Evolutionary conservation across 2,888 invertebrate species (phyloP), one percentile per base, ranked within the genome.

Genomic region (Actias luna): DNA sequence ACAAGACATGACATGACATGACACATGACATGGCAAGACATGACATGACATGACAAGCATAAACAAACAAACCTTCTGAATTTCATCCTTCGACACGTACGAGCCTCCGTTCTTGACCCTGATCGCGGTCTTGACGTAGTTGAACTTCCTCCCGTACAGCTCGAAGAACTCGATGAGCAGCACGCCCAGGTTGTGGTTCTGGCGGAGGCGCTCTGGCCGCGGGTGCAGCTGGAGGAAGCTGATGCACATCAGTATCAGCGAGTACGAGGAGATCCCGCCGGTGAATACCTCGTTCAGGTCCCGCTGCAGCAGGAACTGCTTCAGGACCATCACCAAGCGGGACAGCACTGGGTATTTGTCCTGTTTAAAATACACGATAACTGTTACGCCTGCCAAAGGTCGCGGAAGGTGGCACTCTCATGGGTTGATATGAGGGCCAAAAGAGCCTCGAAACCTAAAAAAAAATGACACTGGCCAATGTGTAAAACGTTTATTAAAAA

Each of bases 221-320:
- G 97, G 98, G 93, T 99, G 98, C 82, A 98, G 93, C 94, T 98
- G 95, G 71, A 99, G 94, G 93, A 99, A 99, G 93, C 98, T 98
- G 90, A 99, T 98, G 85, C 98, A 98, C 97, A 99, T 98, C 73
- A 99, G 95, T 87, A 99, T 99, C 76, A 99, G 95, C 83, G 99
- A 98, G 93, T 99, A 99, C 67, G 99, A 99, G 75, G 99, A 98
- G 88, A 99, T 99, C 86, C 99, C 99, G 70, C 99, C 99, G 69
- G 99, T 99, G 93, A 99, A 99, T 80, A 99, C 99, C 94, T 99
- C 99, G 93, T 99, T 99, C 82, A 99, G 95, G 93, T 99, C 98
- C 80, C 99, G 95, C 93, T 99, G 98, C 72, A 99, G 94, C 71
- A 99, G 95, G 93, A 99, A 99, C 94, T 99, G 99, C 93, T 99